A percentile compares a stretch with the other conserved stretches of the same genome.
Conservation (phyloP, 2,888 invertebrate genomes). For the Prosapia bicincta region DNA sequence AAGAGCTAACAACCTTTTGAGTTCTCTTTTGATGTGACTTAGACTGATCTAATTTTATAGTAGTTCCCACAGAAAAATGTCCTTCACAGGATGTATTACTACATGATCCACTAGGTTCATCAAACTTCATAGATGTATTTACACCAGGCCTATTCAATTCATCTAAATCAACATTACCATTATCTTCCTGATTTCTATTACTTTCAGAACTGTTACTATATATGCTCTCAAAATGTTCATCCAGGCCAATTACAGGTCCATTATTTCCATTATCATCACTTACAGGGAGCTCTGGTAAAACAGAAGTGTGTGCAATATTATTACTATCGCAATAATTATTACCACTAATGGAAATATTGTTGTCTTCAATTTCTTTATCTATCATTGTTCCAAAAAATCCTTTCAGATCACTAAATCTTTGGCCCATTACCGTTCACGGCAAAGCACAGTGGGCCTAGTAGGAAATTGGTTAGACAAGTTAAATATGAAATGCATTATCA, state of each 20-base stretch:
- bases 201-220: conserved; percentile 36
- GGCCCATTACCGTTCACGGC: conserved; percentile 40
- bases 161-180: conserved; percentile 30
- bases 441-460: conserved; percentile 9
- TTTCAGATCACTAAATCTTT: conserved; percentile 41
- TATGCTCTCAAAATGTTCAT: conserved; percentile 39
- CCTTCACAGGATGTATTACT: conserved; percentile 5
- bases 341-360: conserved; percentile 34
- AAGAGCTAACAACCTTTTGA: conserved; percentile 33
- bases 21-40: conserved; percentile 27
- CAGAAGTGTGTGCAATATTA: conserved; percentile 25
- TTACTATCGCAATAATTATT: conserved; percentile 26
- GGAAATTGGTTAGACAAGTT: neutral
- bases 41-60: conserved; percentile 12
- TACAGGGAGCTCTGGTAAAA: conserved; percentile 8
- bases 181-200: conserved; percentile 31
- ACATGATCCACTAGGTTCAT: neutral
- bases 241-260: conserved; percentile 30
- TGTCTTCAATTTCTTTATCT: conserved; percentile 37
- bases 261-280: conserved; percentile 31
- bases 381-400: conserved; percentile 40
- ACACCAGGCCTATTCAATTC: neutral
- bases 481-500: neutral
- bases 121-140: neutral
- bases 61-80: conserved; percentile 2